Evolutionary conservation across 2,888 invertebrate genomes (phyloP).

Genomic region (Herminia tarsipennalis): DNA sequence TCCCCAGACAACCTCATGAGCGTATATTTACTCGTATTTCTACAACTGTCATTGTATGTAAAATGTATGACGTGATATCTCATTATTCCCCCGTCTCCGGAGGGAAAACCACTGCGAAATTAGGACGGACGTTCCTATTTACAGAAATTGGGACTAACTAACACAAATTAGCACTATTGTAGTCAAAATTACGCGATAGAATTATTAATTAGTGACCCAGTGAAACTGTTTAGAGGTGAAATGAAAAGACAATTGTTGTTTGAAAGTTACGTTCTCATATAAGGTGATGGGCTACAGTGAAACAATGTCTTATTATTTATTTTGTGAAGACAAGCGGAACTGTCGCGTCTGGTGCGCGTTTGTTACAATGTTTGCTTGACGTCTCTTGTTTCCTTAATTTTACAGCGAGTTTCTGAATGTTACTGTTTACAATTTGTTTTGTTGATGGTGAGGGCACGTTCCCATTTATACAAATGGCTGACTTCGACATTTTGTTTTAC

Average conservation of each 20-base stretch:
- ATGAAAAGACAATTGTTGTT: conserved; percentile 16
- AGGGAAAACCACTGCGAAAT: conserved; percentile 21
- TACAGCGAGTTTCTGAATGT: background rate
- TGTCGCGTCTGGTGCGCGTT: conserved; percentile 7
- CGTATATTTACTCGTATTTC: conserved; percentile 6
- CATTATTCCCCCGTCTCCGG: conserved; percentile 18
- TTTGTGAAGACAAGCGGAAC: conserved; percentile 4
- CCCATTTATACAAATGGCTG: too few relatives aligned
- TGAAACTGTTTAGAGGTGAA: conserved; percentile 8
- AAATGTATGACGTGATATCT: conserved; percentile 27
- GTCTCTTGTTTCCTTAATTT: conserved; percentile 16
- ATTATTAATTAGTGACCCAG: conserved; percentile 12
- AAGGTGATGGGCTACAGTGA: conserved; percentile 9
- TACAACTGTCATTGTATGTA: conserved; percentile 10
- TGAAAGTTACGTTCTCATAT: conserved; percentile 12
- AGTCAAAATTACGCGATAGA: conserved; percentile 4
- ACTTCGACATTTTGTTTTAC: background rate
- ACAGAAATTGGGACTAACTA: conserved; percentile 8
- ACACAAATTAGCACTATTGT: conserved; percentile 13
- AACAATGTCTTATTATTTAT: conserved; percentile 22
- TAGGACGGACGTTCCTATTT: conserved; percentile 13
- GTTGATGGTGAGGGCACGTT: too few relatives aligned
- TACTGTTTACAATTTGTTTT: background rate
- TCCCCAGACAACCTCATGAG: conserved; percentile 5
- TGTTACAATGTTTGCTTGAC: conserved; percentile 18